A percentile compares a stretch with the other conserved stretches of the same genome.
These are phyloP conservation scores for Gonatopus flavifemur DNA, from an alignment of 1,140 invertebrate species.

Conservation along the genomic window DNA sequence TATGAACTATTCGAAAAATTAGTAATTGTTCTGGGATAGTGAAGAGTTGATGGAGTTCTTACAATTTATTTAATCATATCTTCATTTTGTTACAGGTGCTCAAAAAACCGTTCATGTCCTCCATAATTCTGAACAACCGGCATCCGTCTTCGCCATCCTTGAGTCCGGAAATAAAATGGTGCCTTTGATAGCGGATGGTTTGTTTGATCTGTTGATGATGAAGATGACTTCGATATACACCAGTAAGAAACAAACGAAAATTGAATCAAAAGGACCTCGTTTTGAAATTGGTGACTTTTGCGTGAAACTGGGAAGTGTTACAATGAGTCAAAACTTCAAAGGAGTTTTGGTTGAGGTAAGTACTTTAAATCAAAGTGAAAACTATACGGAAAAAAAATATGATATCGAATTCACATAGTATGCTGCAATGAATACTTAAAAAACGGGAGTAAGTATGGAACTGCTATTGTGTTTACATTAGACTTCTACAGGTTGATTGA, in stretches of 20 bases:
- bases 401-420: no score
- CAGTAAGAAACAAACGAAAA: constrained; percentile 83
- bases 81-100: constrained; percentile 48
- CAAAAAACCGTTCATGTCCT: constrained; percentile 85
- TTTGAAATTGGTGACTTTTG: constrained; percentile 94
- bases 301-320: constrained; percentile 90
- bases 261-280: constrained; percentile 87
- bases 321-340: constrained; percentile 91
- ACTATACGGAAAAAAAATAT: no score
- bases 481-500: no score
- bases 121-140: constrained; percentile 94
- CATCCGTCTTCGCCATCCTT: constrained; percentile 88
- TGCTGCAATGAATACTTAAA: no score
- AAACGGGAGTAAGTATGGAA: no score
- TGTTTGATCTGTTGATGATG: constrained; percentile 89
- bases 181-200: constrained; percentile 83
- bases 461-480: no score
- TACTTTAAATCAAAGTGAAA: no score
- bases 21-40: no score
- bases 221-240: constrained; percentile 86
- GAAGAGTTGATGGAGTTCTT: no score
- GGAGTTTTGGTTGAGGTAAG: constrained; percentile 89
- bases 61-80: constrained; percentile 6
- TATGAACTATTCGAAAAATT: no score
- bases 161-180: constrained; percentile 85